Base-by-base conservation (phyloP, 2,797 vertebrate genomes). In the Bradypus variegatus region DNA sequence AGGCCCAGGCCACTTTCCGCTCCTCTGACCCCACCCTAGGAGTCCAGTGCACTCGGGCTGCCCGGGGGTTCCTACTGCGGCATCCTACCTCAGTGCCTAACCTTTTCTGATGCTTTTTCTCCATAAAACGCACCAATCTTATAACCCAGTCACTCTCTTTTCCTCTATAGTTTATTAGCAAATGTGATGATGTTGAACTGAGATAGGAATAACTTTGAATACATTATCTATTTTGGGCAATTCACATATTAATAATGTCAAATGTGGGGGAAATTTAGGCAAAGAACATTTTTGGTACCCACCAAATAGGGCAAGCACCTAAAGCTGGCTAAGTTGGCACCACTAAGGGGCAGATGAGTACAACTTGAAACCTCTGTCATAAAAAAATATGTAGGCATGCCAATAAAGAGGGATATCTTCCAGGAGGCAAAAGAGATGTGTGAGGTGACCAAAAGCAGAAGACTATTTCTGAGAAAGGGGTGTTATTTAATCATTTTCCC, bases 171-270 rank as follows among this genome's bases (percentile, higher is more conserved):
- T 53, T 87, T 89, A 80, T 70, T 92, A 91, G 29, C 67, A 91
- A 87, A 88, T 4, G 36, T 89, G 82, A 55, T 90, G n/a, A 48
- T 92, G 36, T 62, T 85, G 18, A 31, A 12, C 79, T 90, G 64
- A 89, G 31, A 75, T 65, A 70, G 29, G 7, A 70, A 55, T 67
- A 72, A 8, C 27, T 89, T 62, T 91, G 89, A 82, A 33, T 89
- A 3, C 48, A 60, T 73, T 93, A 53, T 93, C 69, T 64, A 73
- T 50, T 48, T 21, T 90, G 55, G 14, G 62, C 41, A 81, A 91
- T 87, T 89, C 38, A 79, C 21, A 73, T 93, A 88, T 55, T 92
- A 86, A 60, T 81, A 76, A 88, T 85, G 9, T 81, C 73, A 91
- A 82, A 77, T 78, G 50, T 80, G 45, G 69, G 33, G 10, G 11